phyloP scores from a whole-genome alignment of 2,888 invertebrate species.

The Chironomus riparius region DNA sequence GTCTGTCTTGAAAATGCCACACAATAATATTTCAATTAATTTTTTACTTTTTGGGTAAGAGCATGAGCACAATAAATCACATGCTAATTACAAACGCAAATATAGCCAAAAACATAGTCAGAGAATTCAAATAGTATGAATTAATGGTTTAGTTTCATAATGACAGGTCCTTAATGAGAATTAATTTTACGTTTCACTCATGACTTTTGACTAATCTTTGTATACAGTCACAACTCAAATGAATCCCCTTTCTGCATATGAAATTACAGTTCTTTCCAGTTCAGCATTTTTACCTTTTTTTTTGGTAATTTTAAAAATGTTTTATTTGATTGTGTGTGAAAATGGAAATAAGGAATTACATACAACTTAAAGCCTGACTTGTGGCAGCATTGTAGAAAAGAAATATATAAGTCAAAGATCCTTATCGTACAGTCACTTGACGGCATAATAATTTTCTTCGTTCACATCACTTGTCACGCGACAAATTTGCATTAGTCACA shows the following conservation, averaged over 20 bases:
- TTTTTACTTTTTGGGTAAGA: too few relatives aligned
- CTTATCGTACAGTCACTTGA: conserved; percentile 22
- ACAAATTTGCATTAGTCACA: conserved; percentile 27
- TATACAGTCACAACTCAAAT: neutral
- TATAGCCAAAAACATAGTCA: neutral
- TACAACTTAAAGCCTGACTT: too few relatives aligned
- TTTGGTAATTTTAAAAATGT: too few relatives aligned
- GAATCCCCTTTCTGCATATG: neutral
- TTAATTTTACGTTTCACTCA: conserved; percentile 14
- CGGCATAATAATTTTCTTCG: conserved; percentile 25
- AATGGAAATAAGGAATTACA: too few relatives aligned
- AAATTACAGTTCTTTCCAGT: neutral
- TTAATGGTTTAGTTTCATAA: conserved; percentile 24
- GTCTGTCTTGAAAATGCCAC: too few relatives aligned
- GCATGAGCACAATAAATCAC: conserved; percentile 8
- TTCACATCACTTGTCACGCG: conserved; percentile 27
- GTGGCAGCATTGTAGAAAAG: too few relatives aligned
- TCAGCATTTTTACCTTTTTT: neutral
- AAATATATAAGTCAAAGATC: conserved; percentile 17
- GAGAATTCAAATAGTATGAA: neutral
- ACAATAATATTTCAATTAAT: too few relatives aligned
- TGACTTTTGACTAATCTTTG: conserved; percentile 13
- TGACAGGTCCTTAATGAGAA: conserved; percentile 23
- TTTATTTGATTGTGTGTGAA: too few relatives aligned
- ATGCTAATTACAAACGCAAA: conserved; percentile 18